Evolutionary conservation across 2,113 vertebrate species (phyloP).

Genomic region (Oophaga pumilio): DNA sequence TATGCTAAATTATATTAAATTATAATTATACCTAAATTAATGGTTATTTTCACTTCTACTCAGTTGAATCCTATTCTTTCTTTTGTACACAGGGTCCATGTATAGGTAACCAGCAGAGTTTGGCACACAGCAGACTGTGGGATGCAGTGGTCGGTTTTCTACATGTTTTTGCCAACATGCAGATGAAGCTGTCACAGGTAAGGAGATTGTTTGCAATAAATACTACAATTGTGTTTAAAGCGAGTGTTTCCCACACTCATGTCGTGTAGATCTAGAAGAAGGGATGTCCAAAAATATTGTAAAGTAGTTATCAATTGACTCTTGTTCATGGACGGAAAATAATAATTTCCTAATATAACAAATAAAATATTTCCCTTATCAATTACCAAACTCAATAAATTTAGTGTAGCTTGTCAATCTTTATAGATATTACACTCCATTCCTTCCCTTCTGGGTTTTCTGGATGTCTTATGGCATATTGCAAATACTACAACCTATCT

Average conservation of each 20-base stretch:
- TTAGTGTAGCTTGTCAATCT: no score
- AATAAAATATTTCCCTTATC: no score
- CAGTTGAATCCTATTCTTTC: neutral
- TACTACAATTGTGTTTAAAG: neutral
- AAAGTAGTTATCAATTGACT: neutral
- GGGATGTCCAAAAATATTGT: neutral
- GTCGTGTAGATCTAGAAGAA: neutral
- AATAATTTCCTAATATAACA: no score
- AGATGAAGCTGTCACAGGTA: conserved; percentile 99
- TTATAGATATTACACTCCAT: no score
- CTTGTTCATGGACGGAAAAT: no score
- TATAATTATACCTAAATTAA: no score
- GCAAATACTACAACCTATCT: no score
- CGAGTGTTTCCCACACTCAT: no score
- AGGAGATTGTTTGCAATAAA: neutral
- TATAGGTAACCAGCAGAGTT: conserved; percentile 94
- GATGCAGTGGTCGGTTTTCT: conserved; percentile 96
- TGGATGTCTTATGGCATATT: no score
- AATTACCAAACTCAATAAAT: neutral
- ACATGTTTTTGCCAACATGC: conserved; percentile 98
- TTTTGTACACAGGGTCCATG: conserved; percentile 83
- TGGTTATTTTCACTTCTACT: neutral
- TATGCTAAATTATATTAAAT: no score
- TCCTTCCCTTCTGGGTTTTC: no score
- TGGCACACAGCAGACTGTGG: conserved; percentile 95